These are phyloP conservation scores for Pyrgilauda ruficollis DNA, from an alignment of 2,113 vertebrate species.

Conservation along the genomic window DNA sequence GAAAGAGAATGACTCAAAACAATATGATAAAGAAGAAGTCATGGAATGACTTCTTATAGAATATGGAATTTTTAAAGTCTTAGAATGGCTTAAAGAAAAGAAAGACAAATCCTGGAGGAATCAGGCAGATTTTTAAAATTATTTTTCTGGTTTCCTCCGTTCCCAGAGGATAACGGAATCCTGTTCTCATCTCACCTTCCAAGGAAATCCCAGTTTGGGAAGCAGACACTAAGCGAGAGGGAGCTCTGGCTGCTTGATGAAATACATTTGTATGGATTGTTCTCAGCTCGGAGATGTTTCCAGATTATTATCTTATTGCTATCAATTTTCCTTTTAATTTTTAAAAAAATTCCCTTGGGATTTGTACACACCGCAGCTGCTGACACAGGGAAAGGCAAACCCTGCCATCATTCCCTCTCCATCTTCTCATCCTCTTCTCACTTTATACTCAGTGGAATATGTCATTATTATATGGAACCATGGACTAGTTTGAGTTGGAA, in stretches of 20 bases:
- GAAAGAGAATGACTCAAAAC: neutral
- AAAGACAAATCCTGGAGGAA: neutral
- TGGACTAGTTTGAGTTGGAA: neutral
- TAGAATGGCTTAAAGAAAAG: neutral
- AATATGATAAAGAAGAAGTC: neutral
- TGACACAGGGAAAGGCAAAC: neutral
- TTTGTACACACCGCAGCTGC: neutral
- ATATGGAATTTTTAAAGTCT: neutral
- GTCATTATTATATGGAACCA: neutral
- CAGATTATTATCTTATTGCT: neutral
- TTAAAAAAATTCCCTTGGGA: neutral
- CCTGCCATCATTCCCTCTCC: neutral
- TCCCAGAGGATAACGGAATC: neutral
- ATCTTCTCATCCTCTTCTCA: neutral
- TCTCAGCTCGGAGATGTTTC: neutral
- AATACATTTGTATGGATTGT: neutral
- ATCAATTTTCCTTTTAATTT: neutral
- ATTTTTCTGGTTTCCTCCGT: constrained; percentile 8
- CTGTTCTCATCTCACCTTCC: neutral
- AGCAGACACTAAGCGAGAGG: neutral
- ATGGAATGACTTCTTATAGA: neutral
- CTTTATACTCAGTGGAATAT: rapidly evolving
- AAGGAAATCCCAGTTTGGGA: constrained; percentile 13
- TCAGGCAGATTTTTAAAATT: neutral
- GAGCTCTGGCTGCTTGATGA: neutral